phyloP scores from a whole-genome alignment of 1,140 invertebrate species.

The Pinna nobilis region DNA sequence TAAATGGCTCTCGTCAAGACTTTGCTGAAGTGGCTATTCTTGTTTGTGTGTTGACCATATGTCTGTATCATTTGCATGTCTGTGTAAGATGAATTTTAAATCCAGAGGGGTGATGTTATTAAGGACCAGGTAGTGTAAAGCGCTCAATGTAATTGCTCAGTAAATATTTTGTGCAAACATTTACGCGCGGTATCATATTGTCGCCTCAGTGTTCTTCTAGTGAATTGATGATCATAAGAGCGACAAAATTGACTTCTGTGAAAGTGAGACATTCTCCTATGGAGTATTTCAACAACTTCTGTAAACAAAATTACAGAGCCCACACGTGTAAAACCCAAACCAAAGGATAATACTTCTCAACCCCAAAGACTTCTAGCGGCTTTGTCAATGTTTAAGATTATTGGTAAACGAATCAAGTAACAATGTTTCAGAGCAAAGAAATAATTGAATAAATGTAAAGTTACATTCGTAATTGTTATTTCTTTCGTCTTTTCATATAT shows the following conservation, averaged over 20 bases:
- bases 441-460: background rate
- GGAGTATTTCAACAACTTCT: constrained; percentile 22
- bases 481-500: background rate
- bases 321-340: too few relatives aligned
- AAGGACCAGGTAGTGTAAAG: background rate
- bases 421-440: background rate
- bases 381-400: background rate
- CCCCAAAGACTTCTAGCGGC: too few relatives aligned
- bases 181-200: background rate
- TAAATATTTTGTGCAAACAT: constrained; percentile 38
- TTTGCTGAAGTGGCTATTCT: constrained; percentile 11
- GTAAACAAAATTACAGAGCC: constrained; percentile 17
- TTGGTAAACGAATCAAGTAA: background rate
- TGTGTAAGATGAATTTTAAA: constrained; percentile 8
- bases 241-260: constrained; percentile 15
- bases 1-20: constrained; percentile 1
- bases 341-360: too few relatives aligned
- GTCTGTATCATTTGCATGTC: constrained; percentile 19
- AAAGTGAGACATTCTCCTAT: background rate
- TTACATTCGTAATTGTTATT: background rate
- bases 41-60: constrained; percentile 31
- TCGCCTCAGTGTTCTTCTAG: constrained; percentile 1
- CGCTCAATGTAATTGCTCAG: constrained; percentile 21
- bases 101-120: background rate
- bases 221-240: background rate